A percentile compares a stretch with the other conserved stretches of the same genome.
These are phyloP conservation scores for Agrochola litura DNA, from an alignment of 2,888 invertebrate species.

Conservation along the genomic window DNA sequence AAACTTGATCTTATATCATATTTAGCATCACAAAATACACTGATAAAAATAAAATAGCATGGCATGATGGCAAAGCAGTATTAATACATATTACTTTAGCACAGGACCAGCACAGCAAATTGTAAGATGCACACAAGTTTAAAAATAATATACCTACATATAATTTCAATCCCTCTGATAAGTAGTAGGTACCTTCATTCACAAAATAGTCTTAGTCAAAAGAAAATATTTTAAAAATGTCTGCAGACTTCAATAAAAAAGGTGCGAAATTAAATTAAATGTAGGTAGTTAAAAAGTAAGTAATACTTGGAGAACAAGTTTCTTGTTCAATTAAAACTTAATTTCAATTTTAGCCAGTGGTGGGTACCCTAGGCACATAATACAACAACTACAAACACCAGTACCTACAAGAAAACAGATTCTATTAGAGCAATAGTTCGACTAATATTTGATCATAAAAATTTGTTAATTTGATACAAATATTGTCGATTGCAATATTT, in stretches of 20 bases:
- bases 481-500: slow-evolving; percentile 26
- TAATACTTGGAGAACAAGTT: neutral
- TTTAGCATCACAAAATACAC: neutral
- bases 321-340: slow-evolving; percentile 1
- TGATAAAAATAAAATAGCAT: slow-evolving; percentile 2
- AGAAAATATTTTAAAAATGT: neutral
- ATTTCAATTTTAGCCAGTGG: too few species aligned
- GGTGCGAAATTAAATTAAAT: neutral
- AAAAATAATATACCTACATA: neutral
- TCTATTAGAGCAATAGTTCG: neutral
- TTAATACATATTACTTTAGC: slow-evolving; percentile 11
- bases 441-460: neutral
- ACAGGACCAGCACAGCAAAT: slow-evolving; percentile 45
- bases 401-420: too few species aligned
- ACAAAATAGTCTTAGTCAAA: neutral
- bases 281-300: neutral
- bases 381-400: neutral
- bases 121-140: neutral
- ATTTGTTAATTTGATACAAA: slow-evolving; percentile 9
- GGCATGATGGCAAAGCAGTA: neutral
- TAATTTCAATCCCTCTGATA: neutral
- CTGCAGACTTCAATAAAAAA: neutral
- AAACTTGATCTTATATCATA: neutral
- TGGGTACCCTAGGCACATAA: neutral
- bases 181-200: neutral